Percentiles rank a stretch among this genome's conserved stretches.
Conservation (phyloP, 2,888 invertebrate genomes). For the Eurytoma adleriae region DNA sequence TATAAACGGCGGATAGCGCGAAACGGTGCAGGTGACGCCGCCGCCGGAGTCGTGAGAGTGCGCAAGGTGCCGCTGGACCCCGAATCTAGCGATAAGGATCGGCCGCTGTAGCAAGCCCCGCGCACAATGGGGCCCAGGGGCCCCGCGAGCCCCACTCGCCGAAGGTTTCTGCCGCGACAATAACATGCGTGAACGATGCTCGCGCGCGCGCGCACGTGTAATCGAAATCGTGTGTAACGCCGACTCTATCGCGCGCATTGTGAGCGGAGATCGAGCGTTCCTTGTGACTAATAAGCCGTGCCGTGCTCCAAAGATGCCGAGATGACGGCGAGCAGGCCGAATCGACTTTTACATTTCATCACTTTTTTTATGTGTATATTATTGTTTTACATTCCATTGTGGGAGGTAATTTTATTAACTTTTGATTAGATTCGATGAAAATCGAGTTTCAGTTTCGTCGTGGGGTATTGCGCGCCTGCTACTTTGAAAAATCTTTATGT, state of each 20-base stretch:
- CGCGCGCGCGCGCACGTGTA: neutral
- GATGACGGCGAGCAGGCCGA: neutral
- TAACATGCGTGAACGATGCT: slow-evolving; percentile 11
- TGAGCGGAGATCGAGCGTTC: neutral
- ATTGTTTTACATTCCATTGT: no score
- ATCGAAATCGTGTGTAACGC: neutral
- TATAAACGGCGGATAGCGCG: neutral
- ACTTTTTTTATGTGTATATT: no score
- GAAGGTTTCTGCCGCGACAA: slow-evolving; percentile 14
- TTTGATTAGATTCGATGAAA: no score
- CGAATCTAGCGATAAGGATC: slow-evolving; percentile 40
- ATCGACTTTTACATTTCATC: neutral
- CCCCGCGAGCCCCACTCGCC: no score
- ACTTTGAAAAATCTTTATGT: no score
- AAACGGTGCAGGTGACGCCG: neutral
- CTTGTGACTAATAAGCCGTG: neutral
- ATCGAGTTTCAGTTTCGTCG: no score
- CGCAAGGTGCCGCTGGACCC: neutral
- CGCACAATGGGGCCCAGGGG: neutral
- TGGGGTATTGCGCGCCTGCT: no score
- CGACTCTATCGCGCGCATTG: neutral
- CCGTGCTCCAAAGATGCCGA: neutral
- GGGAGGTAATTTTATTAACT: no score
- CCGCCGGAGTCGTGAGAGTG: neutral
- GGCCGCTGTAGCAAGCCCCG: neutral